Base-by-base conservation (phyloP, 2,797 vertebrate genomes). In the Acomys russatus region DNA sequence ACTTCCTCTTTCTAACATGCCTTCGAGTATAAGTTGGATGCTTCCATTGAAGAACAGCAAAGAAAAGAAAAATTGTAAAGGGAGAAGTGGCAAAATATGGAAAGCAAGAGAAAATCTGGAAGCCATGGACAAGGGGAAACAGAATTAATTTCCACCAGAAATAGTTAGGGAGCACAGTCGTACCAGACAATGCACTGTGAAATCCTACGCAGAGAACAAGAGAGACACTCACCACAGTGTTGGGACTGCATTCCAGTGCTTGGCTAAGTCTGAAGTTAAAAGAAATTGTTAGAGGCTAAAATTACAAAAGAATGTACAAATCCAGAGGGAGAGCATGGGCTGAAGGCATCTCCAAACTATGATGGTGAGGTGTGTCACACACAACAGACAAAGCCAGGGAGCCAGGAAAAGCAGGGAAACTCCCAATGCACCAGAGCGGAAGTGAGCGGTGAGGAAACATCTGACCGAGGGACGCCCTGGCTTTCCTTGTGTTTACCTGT, bases 41-140 rank as follows among this genome's bases (percentile, higher is more conserved):
- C 23, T 38, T 56, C 86, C 22, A 23, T 76, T 94, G 61, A 51
- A 68, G 59, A 63, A 15, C 51, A 95, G 71, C 80, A n/a, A 3
- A 84, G 20, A 93, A 63, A 68, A 51, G 51, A 64, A 95, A 84
- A 68, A 78, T 85, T 78, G 84, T 85, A 30, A 91, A 96, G 35
- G 3, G 84, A 82, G 44, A 90, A 33, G 15, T n/a, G 17, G 77
- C 63, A 9, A 68, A 68, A 87, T 38, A 23, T 73, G 38, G 56
- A 92, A 78, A 88, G 15, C n/a, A 93, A 73, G 22, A 44, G 22
- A 63, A 74, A 82, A 9, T 82, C 49, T 74, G 25, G 44, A 91
- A 79, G 18, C 64, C 4, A 76, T 1, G 49, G 79, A 22, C 12
- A 80, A 61, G 44, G 56, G 90, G 33, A 56, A 87, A 11, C 1